A percentile compares a stretch with the other conserved stretches of the same genome.
Conservation (phyloP, 2,113 vertebrate species). For the Sceloporus undulatus region DNA sequence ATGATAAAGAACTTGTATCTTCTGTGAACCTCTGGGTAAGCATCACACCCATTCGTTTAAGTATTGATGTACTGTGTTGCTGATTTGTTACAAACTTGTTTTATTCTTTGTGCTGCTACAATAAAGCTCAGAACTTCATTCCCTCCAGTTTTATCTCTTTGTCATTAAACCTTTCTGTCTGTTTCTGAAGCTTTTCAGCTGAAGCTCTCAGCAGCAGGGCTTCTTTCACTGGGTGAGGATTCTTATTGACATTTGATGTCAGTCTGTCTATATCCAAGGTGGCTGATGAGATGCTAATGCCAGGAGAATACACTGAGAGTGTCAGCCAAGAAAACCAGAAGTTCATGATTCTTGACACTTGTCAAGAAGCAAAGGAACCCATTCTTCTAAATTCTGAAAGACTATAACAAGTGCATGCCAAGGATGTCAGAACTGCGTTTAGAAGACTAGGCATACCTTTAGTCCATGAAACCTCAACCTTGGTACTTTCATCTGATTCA, state of each 20-base stretch:
- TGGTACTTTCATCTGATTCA: background rate
- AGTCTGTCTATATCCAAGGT: background rate
- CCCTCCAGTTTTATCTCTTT: background rate
- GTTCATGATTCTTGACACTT: background rate
- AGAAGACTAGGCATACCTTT: background rate
- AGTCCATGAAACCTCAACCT: background rate
- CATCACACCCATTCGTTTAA: background rate
- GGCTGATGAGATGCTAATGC: background rate
- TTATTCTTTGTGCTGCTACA: background rate
- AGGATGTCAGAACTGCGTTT: background rate
- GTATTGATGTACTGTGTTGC: too few species aligned
- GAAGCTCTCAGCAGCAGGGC: too few species aligned
- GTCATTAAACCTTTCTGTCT: background rate
- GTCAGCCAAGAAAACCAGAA: background rate
- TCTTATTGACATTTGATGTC: background rate
- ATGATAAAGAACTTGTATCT: background rate
- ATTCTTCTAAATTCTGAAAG: background rate
- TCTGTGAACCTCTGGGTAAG: background rate
- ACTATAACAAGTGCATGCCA: background rate
- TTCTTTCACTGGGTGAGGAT: background rate
- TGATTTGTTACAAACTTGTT: background rate
- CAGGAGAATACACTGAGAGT: background rate
- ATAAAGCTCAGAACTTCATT: background rate
- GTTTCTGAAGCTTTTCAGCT: background rate
- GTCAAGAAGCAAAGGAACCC: background rate